These are phyloP conservation scores for Callipepla squamata DNA, from an alignment of 2,113 vertebrate species.

Conservation along the genomic window DNA sequence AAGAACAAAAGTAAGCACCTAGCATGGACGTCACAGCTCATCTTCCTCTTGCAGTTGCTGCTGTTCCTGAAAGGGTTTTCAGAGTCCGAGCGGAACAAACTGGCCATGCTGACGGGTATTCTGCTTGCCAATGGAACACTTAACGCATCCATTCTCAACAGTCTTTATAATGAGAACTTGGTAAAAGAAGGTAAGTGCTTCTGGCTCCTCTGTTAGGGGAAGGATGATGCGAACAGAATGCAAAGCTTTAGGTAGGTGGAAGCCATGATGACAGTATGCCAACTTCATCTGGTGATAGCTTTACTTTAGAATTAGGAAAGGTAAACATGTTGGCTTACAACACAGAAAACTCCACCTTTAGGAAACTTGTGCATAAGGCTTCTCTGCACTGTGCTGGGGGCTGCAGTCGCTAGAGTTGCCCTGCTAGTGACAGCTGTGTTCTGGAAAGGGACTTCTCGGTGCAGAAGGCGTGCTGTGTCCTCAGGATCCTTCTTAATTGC, in stretches of 20 bases:
- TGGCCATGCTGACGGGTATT: slow-evolving; percentile 97
- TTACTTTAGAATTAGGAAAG: not conserved
- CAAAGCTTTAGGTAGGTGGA: not conserved
- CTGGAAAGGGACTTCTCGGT: not conserved
- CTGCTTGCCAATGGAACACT: slow-evolving; percentile 96
- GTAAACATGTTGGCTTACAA: not conserved
- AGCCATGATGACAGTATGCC: rapidly evolving
- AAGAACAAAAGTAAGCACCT: not conserved
- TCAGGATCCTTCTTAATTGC: not conserved
- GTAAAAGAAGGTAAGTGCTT: slow-evolving; percentile 91
- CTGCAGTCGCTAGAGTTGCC: not conserved
- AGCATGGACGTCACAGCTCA: not conserved
- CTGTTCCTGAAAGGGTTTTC: slow-evolving; percentile 98
- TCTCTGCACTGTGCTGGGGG: rapidly evolving
- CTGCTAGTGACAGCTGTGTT: not conserved
- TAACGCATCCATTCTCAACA: slow-evolving; percentile 95
- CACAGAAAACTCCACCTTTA: not conserved
- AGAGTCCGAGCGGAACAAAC: slow-evolving; percentile 97
- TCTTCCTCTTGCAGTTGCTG: slow-evolving; percentile 84
- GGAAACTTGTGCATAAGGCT: not conserved
- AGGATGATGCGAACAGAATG: not conserved
- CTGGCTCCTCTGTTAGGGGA: not conserved
- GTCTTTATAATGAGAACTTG: slow-evolving; percentile 97
- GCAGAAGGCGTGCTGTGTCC: not conserved
- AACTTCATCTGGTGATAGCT: not conserved